Evolutionary conservation across 2,797 vertebrate species (phyloP), one percentile per base, ranked within the genome.

Genomic region (Miichthys miiuy): DNA sequence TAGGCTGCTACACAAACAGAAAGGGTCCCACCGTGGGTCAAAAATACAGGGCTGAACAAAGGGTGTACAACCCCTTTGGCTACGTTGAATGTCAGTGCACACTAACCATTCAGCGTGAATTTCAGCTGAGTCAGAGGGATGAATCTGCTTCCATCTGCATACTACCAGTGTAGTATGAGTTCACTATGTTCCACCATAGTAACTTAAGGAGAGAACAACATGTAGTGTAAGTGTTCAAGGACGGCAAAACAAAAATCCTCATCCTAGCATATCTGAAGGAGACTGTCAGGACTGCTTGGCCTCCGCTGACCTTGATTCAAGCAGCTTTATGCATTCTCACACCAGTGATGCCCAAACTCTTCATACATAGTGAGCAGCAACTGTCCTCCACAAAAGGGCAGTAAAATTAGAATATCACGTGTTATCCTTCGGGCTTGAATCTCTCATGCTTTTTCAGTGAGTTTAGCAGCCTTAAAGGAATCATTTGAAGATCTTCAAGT

Each of bases 11-110:
- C 75, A 77, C 69, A 70, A 73, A 82, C 80, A 76, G 71, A 87
- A 83, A 86, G 63, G 87, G 58, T 66, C 70, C 56, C 61, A 65
- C 58, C 14, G 18, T 70, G 80, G 82, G 85, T 91, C 84, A 87
- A 79, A 87, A 70, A 62, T 47, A 68, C 62, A 56, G 54, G 69
- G 75, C 72, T 56, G 70, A 71, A 80, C 80, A 88, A 90, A 93
- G 86, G 89, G 76, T 84, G 87, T 17, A 60, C 34, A 20, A 79
- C 55, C 80, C 92, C 88, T 84, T 88, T 88, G 82, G 93, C 88
- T 81, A 81, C 60, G 79, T 77, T 93, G 90, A 94, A 94, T 93
- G 91, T 91, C 90, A 92, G 87, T 21, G 86, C 75, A 87, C 87
- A 86, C 76, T 56, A 85, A 80, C 71, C 92, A 92, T 93, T 93